phyloP scores from a whole-genome alignment of 2,113 vertebrate genomes.

The Antechinus stuartii region DNA sequence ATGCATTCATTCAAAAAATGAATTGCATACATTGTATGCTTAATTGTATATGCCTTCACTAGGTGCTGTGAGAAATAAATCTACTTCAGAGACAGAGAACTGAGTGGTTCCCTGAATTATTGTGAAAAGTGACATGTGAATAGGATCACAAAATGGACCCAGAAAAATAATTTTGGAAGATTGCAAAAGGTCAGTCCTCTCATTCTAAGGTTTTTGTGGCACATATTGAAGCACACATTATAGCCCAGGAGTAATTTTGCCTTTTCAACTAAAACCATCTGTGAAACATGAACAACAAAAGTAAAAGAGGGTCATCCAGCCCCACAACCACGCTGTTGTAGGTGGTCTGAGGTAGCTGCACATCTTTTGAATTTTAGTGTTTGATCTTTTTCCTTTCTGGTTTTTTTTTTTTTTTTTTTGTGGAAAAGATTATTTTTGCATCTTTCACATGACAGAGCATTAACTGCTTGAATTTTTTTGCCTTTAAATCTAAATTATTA shows the following conservation, averaged over 20 bases:
- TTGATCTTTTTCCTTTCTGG: constrained; percentile 39
- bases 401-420: constrained; percentile 52
- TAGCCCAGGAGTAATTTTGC: neutral
- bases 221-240: neutral
- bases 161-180: neutral
- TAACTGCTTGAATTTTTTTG: constrained; percentile 41
- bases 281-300: neutral
- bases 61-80: neutral
- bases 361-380: neutral
- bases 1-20: neutral
- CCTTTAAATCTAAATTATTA: constrained; percentile 64
- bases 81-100: neutral
- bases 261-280: neutral
- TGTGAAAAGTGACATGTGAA: neutral
- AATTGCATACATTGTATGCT: neutral
- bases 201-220: neutral
- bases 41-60: neutral
- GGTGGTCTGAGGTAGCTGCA: neutral
- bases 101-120: neutral
- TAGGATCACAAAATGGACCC: neutral
- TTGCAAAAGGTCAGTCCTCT: neutral
- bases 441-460: constrained; percentile 16
- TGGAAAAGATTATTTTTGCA: constrained; percentile 31
- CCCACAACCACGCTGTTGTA: neutral
- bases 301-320: neutral